phyloP scores from a whole-genome alignment of 2,797 vertebrate genomes.

The Pterois miles region DNA sequence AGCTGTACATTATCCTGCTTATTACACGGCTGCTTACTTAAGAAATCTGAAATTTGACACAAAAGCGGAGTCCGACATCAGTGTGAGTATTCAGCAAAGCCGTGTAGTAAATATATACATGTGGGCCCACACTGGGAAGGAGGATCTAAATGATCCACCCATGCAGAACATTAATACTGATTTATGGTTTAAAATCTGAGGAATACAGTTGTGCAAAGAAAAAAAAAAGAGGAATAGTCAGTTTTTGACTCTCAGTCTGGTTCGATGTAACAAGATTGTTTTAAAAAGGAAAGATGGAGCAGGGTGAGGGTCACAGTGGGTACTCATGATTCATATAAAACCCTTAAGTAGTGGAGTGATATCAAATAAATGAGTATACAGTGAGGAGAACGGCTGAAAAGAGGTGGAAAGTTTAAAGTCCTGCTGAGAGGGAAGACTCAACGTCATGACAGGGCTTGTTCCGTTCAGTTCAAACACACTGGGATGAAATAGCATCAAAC shows the following conservation, averaged over 20 bases:
- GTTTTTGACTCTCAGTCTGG: constrained; percentile 37
- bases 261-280: not conserved
- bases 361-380: not conserved
- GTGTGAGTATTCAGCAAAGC: too few relatives aligned
- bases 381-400: not conserved
- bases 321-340: not conserved
- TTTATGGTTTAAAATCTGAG: constrained; percentile 45
- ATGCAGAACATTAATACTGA: constrained; percentile 67
- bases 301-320: constrained; percentile 6
- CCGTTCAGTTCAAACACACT: constrained; percentile 27
- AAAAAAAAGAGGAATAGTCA: constrained; percentile 4
- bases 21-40: too few relatives aligned
- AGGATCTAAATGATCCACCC: not conserved
- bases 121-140: not conserved
- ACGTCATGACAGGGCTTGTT: constrained; percentile 2
- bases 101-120: too few relatives aligned
- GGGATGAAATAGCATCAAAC: constrained; percentile 12
- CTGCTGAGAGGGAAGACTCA: not conserved
- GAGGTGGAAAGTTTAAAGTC: constrained; percentile 8
- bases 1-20: too few relatives aligned
- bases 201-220: constrained; percentile 60
- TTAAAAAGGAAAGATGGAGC: not conserved
- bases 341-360: not conserved
- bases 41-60: too few relatives aligned
- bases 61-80: too few relatives aligned